Conservation (phyloP, 1,140 invertebrate genomes). For the Coenobita brevimanus region DNA sequence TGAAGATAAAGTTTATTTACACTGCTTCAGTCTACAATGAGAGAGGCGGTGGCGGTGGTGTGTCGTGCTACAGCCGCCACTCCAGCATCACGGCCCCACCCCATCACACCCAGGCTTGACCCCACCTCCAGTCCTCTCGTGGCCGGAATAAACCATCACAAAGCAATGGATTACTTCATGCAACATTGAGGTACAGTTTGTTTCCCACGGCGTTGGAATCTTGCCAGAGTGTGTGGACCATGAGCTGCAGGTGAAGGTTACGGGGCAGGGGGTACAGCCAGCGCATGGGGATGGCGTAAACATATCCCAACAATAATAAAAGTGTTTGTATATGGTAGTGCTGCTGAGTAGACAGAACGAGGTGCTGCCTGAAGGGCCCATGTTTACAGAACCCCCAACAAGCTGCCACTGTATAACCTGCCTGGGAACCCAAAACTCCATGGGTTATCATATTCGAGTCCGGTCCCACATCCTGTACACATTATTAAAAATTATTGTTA, state of each 20-base stretch:
- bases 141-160: too few species aligned
- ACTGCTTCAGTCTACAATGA: slow-evolving; percentile 64
- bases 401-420: slow-evolving; percentile 25
- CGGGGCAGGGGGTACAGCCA: slow-evolving; percentile 32
- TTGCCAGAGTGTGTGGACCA: slow-evolving; percentile 39
- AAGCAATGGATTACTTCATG: too few species aligned
- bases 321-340: slow-evolving; percentile 53
- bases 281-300: slow-evolving; percentile 42
- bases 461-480: slow-evolving; percentile 54
- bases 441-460: slow-evolving; percentile 50
- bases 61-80: slow-evolving; percentile 15
- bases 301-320: slow-evolving; percentile 36
- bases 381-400: slow-evolving; percentile 33
- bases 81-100: slow-evolving; percentile 44
- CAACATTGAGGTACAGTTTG: too few species aligned
- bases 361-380: slow-evolving; percentile 19
- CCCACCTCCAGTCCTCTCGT: background rate
- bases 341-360: slow-evolving; percentile 51
- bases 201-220: too few species aligned
- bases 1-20: slow-evolving; percentile 66
- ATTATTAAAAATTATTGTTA: slow-evolving; percentile 49
- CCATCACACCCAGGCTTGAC: slow-evolving; percentile 28
- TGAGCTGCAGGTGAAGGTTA: slow-evolving; percentile 57
- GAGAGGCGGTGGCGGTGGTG: slow-evolving; percentile 34
- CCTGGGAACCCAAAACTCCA: slow-evolving; percentile 31